Conservation (phyloP, 2,888 invertebrate species). For the Eristalinus sepulchralis region DNA sequence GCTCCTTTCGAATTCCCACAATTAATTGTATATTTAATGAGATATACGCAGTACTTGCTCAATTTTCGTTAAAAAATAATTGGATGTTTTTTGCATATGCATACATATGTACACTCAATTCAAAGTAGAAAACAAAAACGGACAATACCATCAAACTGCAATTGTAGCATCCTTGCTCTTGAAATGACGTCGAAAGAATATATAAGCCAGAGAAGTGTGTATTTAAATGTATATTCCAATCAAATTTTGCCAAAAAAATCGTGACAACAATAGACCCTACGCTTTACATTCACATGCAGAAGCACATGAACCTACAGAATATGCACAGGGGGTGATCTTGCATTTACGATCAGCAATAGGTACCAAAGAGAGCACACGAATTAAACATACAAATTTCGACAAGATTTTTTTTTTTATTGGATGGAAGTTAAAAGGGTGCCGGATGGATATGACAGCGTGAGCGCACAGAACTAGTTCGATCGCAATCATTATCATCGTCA, state of each 20-base stretch:
- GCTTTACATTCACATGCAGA: conserved; percentile 5
- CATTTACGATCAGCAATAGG: conserved; percentile 8
- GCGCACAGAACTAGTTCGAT: conserved; percentile 64
- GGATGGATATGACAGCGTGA: conserved; percentile 49
- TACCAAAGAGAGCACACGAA: conserved; percentile 30
- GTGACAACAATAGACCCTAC: conserved; percentile 4
- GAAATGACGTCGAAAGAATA: conserved; percentile 3
- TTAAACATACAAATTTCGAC: conserved; percentile 59
- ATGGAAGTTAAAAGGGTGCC: conserved; percentile 46
- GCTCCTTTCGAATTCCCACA: too few relatives aligned
- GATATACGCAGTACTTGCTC: conserved; percentile 68
- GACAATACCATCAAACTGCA: neutral
- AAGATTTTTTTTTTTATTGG: conserved; percentile 39
- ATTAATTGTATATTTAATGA: conserved; percentile 76
- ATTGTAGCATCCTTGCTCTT: conserved; percentile 26
- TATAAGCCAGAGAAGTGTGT: conserved; percentile 11
- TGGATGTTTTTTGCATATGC: conserved; percentile 14
- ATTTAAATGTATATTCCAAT: conserved; percentile 14
- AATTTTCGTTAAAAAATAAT: conserved; percentile 24
- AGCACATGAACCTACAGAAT: conserved; percentile 10
- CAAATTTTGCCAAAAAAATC: conserved; percentile 26
- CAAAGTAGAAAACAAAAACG: neutral
- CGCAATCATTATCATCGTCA: conserved; percentile 55
- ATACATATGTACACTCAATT: neutral
- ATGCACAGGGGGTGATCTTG: conserved; percentile 52